Percentiles rank a stretch among this genome's conserved stretches.
Evolutionary conservation across 2,797 vertebrate genomes (phyloP).

Genomic region (Siniperca undulata): DNA sequence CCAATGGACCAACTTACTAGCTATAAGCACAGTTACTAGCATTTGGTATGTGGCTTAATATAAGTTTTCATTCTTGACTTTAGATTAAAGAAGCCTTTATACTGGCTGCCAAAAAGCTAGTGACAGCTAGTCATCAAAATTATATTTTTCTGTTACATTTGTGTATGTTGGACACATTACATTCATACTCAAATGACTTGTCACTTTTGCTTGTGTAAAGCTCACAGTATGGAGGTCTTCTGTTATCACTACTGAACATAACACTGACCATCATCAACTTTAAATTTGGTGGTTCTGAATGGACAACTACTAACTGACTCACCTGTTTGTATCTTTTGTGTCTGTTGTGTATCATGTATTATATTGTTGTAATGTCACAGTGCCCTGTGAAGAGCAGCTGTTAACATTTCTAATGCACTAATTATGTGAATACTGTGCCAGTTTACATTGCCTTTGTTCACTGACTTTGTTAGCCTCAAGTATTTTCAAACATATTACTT

Average conservation of each 20-base stretch:
- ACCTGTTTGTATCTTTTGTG: slow-evolving; percentile 36
- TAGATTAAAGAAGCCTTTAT: neutral
- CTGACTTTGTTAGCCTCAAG: slow-evolving; percentile 17
- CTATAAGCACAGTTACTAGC: neutral
- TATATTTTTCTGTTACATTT: slow-evolving; percentile 45
- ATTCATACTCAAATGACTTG: neutral
- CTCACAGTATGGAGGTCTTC: slow-evolving; percentile 14
- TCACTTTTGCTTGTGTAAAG: slow-evolving; percentile 6
- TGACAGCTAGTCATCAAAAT: neutral
- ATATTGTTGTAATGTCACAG: slow-evolving; percentile 9
- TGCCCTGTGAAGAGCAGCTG: slow-evolving; percentile 55
- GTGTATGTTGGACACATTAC: slow-evolving; percentile 10
- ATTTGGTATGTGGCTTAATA: neutral
- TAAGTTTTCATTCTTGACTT: neutral
- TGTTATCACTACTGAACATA: slow-evolving; percentile 48
- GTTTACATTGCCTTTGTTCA: slow-evolving; percentile 58
- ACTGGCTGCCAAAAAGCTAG: slow-evolving; percentile 20
- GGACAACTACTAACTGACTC: slow-evolving; percentile 34
- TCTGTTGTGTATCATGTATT: slow-evolving; percentile 24
- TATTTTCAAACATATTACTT: slow-evolving; percentile 39
- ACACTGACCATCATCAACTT: slow-evolving; percentile 14
- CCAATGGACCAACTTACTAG: slow-evolving; percentile 5
- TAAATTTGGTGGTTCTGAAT: slow-evolving; percentile 7
- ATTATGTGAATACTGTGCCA: slow-evolving; percentile 54
- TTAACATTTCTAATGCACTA: slow-evolving; percentile 69